Percentiles rank a stretch among this genome's conserved stretches.
Conservation (phyloP, 2,888 invertebrate genomes). For the Azorinus chamasolen region DNA sequence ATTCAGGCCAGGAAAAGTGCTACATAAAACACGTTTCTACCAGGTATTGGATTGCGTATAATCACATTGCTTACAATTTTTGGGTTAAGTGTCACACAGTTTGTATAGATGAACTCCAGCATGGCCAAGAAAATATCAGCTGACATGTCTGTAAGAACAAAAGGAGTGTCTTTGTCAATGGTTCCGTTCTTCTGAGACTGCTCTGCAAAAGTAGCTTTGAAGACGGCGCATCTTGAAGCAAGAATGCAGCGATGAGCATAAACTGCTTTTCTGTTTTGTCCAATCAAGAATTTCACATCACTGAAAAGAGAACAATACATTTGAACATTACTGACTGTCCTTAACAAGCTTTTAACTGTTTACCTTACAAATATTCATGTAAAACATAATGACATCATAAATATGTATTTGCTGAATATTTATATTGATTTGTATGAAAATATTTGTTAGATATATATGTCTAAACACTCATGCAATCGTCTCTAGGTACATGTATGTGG, state of each 20-base stretch:
- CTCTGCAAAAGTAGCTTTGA: slow-evolving; percentile 84
- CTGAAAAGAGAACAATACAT: slow-evolving; percentile 65
- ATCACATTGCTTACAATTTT: slow-evolving; percentile 83
- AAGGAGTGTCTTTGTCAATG: slow-evolving; percentile 81
- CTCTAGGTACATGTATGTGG: too few relatives aligned
- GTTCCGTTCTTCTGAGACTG: slow-evolving; percentile 70
- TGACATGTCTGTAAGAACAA: slow-evolving; percentile 83
- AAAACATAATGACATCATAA: too few relatives aligned
- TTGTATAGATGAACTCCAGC: slow-evolving; percentile 85
- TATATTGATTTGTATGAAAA: too few relatives aligned
- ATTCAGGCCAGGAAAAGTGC: too few relatives aligned
- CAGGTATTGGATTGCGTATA: too few relatives aligned
- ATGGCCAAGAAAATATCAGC: slow-evolving; percentile 83
- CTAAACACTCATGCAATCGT: too few relatives aligned
- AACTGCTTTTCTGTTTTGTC: slow-evolving; percentile 80
- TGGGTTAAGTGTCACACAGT: slow-evolving; percentile 81
- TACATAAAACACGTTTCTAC: too few relatives aligned
- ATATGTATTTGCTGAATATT: too few relatives aligned
- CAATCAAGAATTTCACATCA: slow-evolving; percentile 84
- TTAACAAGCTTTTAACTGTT: too few relatives aligned
- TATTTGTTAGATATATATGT: too few relatives aligned
- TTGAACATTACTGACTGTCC: too few relatives aligned
- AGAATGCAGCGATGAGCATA: slow-evolving; percentile 83
- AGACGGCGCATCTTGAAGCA: slow-evolving; percentile 83
- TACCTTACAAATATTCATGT: too few relatives aligned